These are phyloP conservation scores for Nomada ferruginata DNA, from an alignment of 2,888 invertebrate genomes.

Conservation along the genomic window DNA sequence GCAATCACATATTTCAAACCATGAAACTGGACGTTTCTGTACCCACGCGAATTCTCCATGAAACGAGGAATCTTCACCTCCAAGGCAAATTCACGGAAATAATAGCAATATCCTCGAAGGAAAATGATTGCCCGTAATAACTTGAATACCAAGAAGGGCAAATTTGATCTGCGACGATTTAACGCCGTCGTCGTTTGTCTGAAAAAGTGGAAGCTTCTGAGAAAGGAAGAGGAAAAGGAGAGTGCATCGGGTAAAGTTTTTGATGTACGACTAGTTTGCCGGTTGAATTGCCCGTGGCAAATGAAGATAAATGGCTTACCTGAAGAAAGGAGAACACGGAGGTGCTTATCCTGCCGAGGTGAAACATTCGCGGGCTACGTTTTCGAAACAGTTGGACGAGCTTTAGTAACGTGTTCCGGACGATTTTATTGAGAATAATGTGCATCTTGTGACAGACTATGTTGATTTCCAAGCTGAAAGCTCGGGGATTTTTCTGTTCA, in stretches of 20 bases:
- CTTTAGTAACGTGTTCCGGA: slow-evolving; percentile 15
- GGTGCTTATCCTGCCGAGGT: slow-evolving; percentile 35
- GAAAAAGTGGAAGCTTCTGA: neutral
- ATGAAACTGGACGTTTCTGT: neutral
- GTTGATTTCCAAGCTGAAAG: neutral
- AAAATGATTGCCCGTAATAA: neutral
- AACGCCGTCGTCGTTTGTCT: neutral
- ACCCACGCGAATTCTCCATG: neutral
- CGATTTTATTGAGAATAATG: neutral
- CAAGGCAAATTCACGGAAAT: neutral
- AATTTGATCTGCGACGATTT: neutral
- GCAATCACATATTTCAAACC: slow-evolving; percentile 6
- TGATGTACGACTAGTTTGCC: slow-evolving; percentile 60
- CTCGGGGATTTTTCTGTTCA: too few relatives aligned
- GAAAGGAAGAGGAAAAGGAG: slow-evolving; percentile 21
- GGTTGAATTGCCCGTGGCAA: slow-evolving; percentile 57
- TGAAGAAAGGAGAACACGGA: slow-evolving; percentile 25
- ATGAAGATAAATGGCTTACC: slow-evolving; percentile 63
- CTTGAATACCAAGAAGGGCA: neutral
- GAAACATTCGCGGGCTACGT: neutral
- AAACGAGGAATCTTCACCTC: neutral
- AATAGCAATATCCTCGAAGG: neutral
- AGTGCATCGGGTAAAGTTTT: slow-evolving; percentile 55
- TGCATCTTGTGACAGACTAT: neutral
- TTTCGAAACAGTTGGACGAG: slow-evolving; percentile 15